These are phyloP conservation scores for Operophtera brumata DNA, from an alignment of 2,888 invertebrate genomes.

Conservation along the genomic window DNA sequence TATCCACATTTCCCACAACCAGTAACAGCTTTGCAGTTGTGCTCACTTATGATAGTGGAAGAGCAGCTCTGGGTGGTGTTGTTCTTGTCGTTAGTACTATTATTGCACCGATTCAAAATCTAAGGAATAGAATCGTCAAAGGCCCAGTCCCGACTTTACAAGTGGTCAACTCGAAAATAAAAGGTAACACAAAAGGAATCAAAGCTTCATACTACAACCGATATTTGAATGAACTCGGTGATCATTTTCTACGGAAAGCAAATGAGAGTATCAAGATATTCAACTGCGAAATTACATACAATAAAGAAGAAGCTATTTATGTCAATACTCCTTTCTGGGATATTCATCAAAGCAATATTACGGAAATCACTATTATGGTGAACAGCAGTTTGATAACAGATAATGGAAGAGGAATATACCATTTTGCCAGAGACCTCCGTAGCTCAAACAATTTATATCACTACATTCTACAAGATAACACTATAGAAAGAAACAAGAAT, in stretches of 20 bases:
- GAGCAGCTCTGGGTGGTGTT: slow-evolving; percentile 88
- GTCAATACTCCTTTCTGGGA: slow-evolving; percentile 93
- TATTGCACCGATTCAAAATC: slow-evolving; percentile 85
- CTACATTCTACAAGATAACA: slow-evolving; percentile 93
- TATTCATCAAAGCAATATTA: slow-evolving; percentile 90
- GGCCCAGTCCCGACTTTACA: slow-evolving; percentile 90
- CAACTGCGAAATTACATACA: slow-evolving; percentile 90
- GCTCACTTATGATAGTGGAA: slow-evolving; percentile 89
- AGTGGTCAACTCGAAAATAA: slow-evolving; percentile 86
- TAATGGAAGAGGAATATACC: slow-evolving; percentile 93
- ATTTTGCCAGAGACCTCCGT: slow-evolving; percentile 95
- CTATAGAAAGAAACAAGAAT: slow-evolving; percentile 90
- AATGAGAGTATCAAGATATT: slow-evolving; percentile 92
- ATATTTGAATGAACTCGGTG: slow-evolving; percentile 91
- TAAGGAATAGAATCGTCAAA: slow-evolving; percentile 86
- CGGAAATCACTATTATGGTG: slow-evolving; percentile 94
- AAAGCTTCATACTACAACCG: slow-evolving; percentile 93
- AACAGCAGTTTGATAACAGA: slow-evolving; percentile 91
- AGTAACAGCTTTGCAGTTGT: slow-evolving; percentile 91
- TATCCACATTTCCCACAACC: slow-evolving; percentile 94
- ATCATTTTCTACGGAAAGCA: slow-evolving; percentile 91
- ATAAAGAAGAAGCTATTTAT: slow-evolving; percentile 89
- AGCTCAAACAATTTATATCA: slow-evolving; percentile 98
- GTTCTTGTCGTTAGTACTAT: slow-evolving; percentile 89
- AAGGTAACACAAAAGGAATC: slow-evolving; percentile 90